Evolutionary conservation across 2,888 invertebrate species (phyloP), one percentile per base, ranked within the genome.

Genomic region (Ornithoptera priamus): DNA sequence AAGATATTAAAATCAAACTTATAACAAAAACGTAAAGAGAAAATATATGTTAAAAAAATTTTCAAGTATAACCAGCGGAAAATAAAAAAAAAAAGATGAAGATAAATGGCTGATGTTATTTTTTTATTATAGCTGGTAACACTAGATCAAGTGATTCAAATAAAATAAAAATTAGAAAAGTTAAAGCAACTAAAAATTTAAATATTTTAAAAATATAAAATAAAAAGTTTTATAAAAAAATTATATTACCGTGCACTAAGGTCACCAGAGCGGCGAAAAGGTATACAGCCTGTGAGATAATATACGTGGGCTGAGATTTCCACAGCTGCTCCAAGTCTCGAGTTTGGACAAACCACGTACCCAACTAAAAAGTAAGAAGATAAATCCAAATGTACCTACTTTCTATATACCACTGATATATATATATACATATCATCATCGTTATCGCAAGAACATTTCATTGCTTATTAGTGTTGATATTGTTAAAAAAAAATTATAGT

Each of bases 291-390:
- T 96, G 96, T 10, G 94, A 93, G 65, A 95, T 85, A 64, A 96
- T 75, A 81, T 94, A 95, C 2, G 95, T 94, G 22, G 96, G 94
- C 85, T 96, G 95, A 20, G 95, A 93, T 73, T 91, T 89, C 94
- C 95, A 95, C 68, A 95, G 84, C 63, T 93, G 88, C 30, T 83
- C 76, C 5, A 94, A 83, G 76, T 94, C 93, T 66, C 94, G 91
- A 22, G 93, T 85, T 67, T 89, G 85, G 7, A 96, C 87, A 69
- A 95, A 88, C 95, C 95, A 96, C 18, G 50, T 17, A 18, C 15
- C 15, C 3, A 50, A 15, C 50, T 50, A 18, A 15, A 50, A 50
- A 5, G 1, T 2, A 18, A 50, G 15, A 50, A 2, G 50, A 4
- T 15, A 17, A 50, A 50, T 18, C 15, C 15, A 39, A 39, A 10